Evolutionary conservation across 2,113 vertebrate genomes (phyloP), one percentile per base, ranked within the genome.

Genomic region (Meles meles): DNA sequence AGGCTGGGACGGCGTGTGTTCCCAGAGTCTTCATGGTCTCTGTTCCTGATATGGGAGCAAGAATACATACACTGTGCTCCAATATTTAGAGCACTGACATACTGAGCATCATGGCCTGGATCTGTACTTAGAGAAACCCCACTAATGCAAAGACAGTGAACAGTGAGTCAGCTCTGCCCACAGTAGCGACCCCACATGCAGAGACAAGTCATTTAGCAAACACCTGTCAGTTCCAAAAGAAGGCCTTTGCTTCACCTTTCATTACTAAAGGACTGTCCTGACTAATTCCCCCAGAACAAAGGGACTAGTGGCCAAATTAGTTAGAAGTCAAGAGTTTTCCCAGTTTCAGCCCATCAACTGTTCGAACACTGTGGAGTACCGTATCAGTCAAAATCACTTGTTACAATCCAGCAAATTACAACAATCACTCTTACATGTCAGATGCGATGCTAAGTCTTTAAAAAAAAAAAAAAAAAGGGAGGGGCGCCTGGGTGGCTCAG

Each of bases 231-330:
- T n/a, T 82, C 80, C 69, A 49, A 13, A 91, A 76, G 79, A 77
- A 7, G 29, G 37, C 11, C 80, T 96, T 55, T 79, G 52, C 69
- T 90, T 61, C 37, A 34, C 21, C 25, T 67, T 83, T 59, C 31
- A 76, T 31, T 59, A 57, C 86, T 25, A 25, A 69, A 42, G 69
- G 49, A 84, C 80, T 52, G 4, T 79, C n/a, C 7, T 59, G 88
- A 74, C 52, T 37, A n/a, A 5, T 63, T 87, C 14, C 87, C 94
- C 84, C 34, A 47, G 76, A 77, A 69, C 86, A 90, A 71, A 84
- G 10, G 17, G 20, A 71, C 42, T 71, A 17, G 49, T 25, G 4
- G 21, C 47, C 71, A 39, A 39, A n/a, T 12, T 34, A 59, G 57
- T 57, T 34, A 69, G n/a, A 83, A 77, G 42, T 77, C 77, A 63